Percentiles rank a stretch among this genome's conserved stretches.
These are phyloP conservation scores for Plodia interpunctella DNA, from an alignment of 1,140 invertebrate genomes.

Conservation along the genomic window DNA sequence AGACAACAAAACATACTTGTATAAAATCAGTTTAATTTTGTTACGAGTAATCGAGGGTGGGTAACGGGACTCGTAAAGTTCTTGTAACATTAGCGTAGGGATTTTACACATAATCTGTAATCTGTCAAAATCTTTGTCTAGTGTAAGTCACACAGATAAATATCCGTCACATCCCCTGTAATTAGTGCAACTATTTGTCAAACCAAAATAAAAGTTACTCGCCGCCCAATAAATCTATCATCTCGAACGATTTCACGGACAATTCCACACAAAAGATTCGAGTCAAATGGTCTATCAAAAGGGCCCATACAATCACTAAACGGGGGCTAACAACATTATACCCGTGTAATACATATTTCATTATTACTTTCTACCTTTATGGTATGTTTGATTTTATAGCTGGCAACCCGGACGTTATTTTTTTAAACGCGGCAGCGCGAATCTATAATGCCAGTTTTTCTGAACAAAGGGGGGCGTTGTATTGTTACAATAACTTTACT, in stretches of 20 bases:
- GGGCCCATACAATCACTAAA: conserved; percentile 53
- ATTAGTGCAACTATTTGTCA: conserved; percentile 50
- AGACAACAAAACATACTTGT: too few relatives aligned
- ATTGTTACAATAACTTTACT: conserved; percentile 73
- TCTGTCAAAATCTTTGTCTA: too few relatives aligned
- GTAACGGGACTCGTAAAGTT: too few relatives aligned
- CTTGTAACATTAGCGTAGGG: too few relatives aligned
- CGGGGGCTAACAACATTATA: conserved; percentile 74
- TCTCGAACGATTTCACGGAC: conserved; percentile 66
- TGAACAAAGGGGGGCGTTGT: conserved; percentile 68
- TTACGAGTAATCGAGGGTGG: too few relatives aligned
- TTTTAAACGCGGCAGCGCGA: conserved; percentile 35
- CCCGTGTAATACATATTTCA: conserved; percentile 76
- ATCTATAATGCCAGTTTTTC: conserved; percentile 45
- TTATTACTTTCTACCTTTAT: conserved; percentile 71
- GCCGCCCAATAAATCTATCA: conserved; percentile 51
- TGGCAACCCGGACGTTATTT: conserved; percentile 54
- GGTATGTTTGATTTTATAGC: conserved; percentile 68
- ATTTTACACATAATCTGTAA: too few relatives aligned
- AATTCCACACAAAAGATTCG: conserved; percentile 60
- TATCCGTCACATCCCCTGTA: conserved; percentile 34
- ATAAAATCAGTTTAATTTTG: too few relatives aligned
- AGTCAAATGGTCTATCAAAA: conserved; percentile 67
- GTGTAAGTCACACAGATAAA: conserved; percentile 1
- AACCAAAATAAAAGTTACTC: conserved; percentile 23